Base-by-base conservation (phyloP, 2,888 invertebrate species). In the Crocallis elinguaria region DNA sequence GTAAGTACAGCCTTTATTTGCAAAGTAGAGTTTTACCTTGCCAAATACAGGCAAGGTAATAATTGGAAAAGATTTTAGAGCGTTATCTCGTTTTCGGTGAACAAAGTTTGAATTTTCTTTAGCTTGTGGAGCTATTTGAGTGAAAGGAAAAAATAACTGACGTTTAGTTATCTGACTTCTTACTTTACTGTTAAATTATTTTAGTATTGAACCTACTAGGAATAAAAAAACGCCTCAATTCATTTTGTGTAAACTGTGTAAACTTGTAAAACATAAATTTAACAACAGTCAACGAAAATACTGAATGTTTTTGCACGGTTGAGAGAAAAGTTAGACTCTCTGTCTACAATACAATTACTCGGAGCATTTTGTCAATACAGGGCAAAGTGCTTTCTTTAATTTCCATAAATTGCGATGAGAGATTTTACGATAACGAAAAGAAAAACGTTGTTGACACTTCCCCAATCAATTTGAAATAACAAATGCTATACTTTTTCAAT, bases 1-100 rank as follows among this genome's bases (percentile, higher is more conserved):
- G 42, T 43, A 53, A 53, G 53, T 53, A 53, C 38, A 48, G 42
- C 48, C 41, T 53, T 53, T 48, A 53, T 53, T 48, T 48, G 48
- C 37, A 43, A 53, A 53, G 43, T 48, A 42, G 42, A 46, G 46
- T 27, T 42, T 52, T 42, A 43, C 36, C 35, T 25, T 32, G 42
- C 36, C 53, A 13, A 27, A 46, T 43, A 32, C 32, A 37, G 32
- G 48, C 14, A 13, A 42, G 27, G 48, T 53, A 43, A 38, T 53
- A 48, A 37, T 48, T 53, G 48, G 46, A 42, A 52, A 51, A 45
- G 41, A 41, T 52, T 41, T 41, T 9, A 32, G 21, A 13, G 13
- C 17, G 30, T 42, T 42, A 42, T 46, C 39, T 39, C 7, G 4
- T 11, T 11, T 36, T 19, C 6, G 9, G 19, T 11, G 7, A 3